Evolutionary conservation across 2,888 invertebrate genomes (phyloP).

Genomic region (Dicyrtomina minuta): DNA sequence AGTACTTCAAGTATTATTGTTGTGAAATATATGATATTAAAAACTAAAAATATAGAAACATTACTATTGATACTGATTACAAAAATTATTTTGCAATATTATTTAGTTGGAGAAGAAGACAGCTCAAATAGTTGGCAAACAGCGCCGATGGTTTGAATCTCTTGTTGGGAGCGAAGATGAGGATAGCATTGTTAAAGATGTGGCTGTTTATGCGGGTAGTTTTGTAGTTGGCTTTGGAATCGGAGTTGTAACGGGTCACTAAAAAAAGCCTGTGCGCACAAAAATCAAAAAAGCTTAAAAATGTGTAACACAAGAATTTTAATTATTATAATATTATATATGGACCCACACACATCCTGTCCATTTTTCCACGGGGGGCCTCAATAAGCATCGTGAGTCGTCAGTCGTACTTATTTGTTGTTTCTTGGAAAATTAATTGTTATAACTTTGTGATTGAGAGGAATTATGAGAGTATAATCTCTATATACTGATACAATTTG

Average conservation of each 20-base stretch:
- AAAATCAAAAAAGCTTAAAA: no score
- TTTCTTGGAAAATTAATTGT: no score
- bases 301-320: no score
- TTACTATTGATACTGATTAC: background rate
- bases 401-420: no score
- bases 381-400: no score
- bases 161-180: slow-evolving; percentile 24
- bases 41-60: background rate
- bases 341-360: no score
- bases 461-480: no score
- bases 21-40: background rate
- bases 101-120: slow-evolving; percentile 34
- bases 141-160: slow-evolving; percentile 25
- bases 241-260: slow-evolving; percentile 15
- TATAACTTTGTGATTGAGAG: no score
- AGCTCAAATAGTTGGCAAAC: slow-evolving; percentile 2
- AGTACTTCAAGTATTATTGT: background rate
- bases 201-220: slow-evolving; percentile 19
- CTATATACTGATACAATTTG: no score
- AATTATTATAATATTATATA: no score
- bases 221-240: slow-evolving; percentile 28
- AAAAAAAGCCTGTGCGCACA: no score
- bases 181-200: slow-evolving; percentile 29
- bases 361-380: no score
- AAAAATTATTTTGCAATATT: background rate